These are phyloP conservation scores for Drosophila simulans DNA, from an alignment of 1,140 invertebrate genomes.

Conservation along the genomic window DNA sequence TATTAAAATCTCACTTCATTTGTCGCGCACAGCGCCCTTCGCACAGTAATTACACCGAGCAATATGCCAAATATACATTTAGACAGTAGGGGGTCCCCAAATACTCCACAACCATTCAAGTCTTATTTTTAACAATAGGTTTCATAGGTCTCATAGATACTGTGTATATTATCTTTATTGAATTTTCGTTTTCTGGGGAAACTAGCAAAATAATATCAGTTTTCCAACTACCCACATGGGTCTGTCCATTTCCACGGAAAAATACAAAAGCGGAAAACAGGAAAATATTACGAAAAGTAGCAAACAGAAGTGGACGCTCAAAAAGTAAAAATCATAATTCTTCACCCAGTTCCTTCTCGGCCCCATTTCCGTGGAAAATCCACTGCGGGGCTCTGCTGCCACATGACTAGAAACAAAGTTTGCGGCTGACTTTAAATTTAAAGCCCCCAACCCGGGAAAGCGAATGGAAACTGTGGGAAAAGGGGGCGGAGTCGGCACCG, in stretches of 20 bases:
- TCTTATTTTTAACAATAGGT: no score
- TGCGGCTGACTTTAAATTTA: slow-evolving; percentile 62
- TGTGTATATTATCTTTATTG: no score
- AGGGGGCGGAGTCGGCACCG: slow-evolving; percentile 4
- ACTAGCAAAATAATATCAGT: no score
- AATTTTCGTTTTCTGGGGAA: no score
- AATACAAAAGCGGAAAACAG: no score
- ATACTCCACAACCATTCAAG: no score
- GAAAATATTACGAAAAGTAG: slow-evolving; percentile 5
- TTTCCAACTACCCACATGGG: no score
- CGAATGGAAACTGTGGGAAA: background rate
- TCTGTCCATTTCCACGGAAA: no score
- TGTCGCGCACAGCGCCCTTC: background rate
- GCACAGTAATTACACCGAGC: no score
- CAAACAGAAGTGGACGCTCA: slow-evolving; percentile 36
- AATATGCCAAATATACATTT: no score
- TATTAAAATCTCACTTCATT: background rate
- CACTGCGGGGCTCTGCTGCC: slow-evolving; percentile 44
- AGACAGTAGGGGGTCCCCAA: no score
- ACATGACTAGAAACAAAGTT: slow-evolving; percentile 61
- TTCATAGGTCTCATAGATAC: no score
- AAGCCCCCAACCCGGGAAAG: slow-evolving; percentile 25
- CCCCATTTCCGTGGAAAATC: slow-evolving; percentile 11
- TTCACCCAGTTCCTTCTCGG: slow-evolving; percentile 30
- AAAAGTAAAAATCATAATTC: slow-evolving; percentile 77